These are phyloP conservation scores for Griposia aprilina DNA, from an alignment of 2,888 invertebrate genomes.

Conservation along the genomic window DNA sequence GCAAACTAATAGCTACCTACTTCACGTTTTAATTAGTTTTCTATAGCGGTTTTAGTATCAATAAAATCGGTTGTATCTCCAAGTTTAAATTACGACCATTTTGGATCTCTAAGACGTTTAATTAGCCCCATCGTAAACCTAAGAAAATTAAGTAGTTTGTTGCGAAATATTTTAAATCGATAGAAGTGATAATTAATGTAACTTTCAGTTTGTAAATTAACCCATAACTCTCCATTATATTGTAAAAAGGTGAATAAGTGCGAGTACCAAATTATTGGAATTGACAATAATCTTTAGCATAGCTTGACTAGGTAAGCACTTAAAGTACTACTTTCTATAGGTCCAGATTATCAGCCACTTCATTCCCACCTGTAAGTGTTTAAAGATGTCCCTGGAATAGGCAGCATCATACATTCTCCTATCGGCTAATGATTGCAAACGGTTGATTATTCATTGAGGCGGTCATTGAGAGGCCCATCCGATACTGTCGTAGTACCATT, in stretches of 20 bases:
- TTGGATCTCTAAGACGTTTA: constrained; percentile 34
- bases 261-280: neutral
- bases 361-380: neutral
- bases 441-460: too few relatives aligned
- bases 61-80: constrained; percentile 38
- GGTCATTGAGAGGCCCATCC: neutral
- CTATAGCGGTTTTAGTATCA: constrained; percentile 38
- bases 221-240: neutral
- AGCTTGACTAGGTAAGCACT: neutral
- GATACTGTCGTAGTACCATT: neutral
- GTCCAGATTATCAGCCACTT: neutral
- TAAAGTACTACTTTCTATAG: too few relatives aligned
- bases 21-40: constrained; percentile 39
- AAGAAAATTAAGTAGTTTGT: constrained; percentile 8
- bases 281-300: neutral
- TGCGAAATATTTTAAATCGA: constrained; percentile 12
- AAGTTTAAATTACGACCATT: constrained; percentile 39
- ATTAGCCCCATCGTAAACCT: constrained; percentile 28
- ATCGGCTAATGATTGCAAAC: neutral
- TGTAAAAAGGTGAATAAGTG: neutral
- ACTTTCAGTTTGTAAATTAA: constrained; percentile 13
- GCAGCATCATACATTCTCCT: neutral
- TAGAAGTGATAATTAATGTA: constrained; percentile 25
- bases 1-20: constrained; percentile 14
- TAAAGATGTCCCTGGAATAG: neutral